phyloP scores from a whole-genome alignment of 2,888 invertebrate species.

The Sclerodermus sp. region DNA sequence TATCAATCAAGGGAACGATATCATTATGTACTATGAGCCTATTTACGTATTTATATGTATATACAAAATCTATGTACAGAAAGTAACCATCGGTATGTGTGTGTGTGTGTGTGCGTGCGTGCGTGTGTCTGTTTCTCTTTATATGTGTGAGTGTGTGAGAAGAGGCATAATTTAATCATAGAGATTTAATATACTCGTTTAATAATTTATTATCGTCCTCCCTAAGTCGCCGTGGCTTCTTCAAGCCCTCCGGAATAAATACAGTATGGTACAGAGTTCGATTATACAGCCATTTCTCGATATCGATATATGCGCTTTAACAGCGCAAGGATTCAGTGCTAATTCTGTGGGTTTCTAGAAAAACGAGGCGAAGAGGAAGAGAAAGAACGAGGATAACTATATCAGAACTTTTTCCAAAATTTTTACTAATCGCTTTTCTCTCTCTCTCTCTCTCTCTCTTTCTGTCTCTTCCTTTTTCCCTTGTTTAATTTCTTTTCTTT shows the following conservation, averaged over 20 bases:
- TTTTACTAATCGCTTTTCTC: no score
- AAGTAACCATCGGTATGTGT: not conserved
- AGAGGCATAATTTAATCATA: constrained; percentile 1
- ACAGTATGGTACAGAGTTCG: constrained; percentile 50
- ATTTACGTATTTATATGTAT: constrained; percentile 14
- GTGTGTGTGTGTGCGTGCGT: not conserved
- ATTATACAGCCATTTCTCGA: no score
- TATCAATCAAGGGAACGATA: constrained; percentile 15
- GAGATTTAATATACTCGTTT: constrained; percentile 10
- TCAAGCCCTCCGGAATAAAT: constrained; percentile 42
- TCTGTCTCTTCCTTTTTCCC: not conserved
- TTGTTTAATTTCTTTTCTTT: not conserved
- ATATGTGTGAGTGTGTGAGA: no score
- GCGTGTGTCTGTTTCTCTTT: no score
- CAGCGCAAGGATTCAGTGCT: no score
- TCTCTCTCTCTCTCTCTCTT: not conserved
- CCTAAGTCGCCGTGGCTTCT: constrained; percentile 14
- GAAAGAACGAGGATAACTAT: no score
- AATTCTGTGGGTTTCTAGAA: no score
- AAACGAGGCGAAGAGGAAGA: no score
- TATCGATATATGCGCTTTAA: no score
- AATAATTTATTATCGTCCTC: constrained; percentile 50
- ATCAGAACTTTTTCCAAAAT: no score
- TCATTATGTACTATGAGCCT: constrained; percentile 14
- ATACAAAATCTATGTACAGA: constrained; percentile 10